Conservation (phyloP, 2,797 vertebrate genomes). For the Pipistrellus kuhlii region DNA sequence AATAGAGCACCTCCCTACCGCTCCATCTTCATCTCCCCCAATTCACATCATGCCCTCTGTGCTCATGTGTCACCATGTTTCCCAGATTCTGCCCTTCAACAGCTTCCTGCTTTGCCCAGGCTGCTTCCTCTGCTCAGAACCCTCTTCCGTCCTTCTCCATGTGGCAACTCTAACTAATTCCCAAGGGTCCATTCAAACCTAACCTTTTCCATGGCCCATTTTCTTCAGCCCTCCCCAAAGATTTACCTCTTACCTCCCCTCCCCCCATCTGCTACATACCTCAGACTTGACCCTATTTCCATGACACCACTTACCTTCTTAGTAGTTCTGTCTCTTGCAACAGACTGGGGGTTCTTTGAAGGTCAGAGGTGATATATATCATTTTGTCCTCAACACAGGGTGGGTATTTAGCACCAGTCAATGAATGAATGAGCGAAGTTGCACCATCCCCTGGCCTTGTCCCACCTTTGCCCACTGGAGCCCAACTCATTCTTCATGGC, state of each 20-base stretch:
- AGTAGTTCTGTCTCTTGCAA: background rate
- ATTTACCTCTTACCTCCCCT: background rate
- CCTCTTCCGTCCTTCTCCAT: background rate
- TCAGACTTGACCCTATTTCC: background rate
- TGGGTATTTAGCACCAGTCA: background rate
- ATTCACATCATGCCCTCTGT: background rate
- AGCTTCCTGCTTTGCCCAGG: background rate
- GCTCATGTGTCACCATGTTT: background rate
- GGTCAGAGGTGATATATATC: background rate
- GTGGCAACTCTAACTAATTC: background rate
- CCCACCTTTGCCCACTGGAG: background rate
- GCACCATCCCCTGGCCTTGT: background rate
- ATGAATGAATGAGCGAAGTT: background rate
- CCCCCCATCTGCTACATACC: fast-evolving
- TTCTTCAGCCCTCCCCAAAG: background rate
- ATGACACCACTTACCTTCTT: background rate
- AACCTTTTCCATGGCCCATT: background rate
- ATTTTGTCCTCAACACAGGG: background rate
- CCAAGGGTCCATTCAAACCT: background rate
- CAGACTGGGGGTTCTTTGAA: background rate
- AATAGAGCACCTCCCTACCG: background rate
- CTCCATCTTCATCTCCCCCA: background rate
- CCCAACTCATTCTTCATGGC: background rate
- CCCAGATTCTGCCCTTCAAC: background rate
- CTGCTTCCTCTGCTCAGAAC: background rate